Percentiles rank a stretch among this genome's conserved stretches.
These are phyloP conservation scores for Trachythela sp. DNA, from an alignment of 64 coral and sea anemone species.

Conservation along the genomic window DNA sequence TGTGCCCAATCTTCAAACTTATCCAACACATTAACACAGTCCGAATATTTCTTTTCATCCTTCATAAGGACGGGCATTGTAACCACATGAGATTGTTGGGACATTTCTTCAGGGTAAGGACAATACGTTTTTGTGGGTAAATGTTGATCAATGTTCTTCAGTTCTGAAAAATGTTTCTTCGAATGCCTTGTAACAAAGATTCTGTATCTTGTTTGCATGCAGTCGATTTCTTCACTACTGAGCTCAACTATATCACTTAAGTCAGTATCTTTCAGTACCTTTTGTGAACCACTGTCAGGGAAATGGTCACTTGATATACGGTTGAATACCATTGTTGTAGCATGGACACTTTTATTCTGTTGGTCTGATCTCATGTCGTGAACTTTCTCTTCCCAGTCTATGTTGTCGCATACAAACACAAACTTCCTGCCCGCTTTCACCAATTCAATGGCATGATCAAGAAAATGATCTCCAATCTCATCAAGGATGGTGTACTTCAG, in stretches of 20 bases:
- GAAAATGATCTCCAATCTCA: no score
- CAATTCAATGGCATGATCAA: no score
- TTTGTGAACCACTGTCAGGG: conserved; percentile 29
- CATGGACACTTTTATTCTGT: conserved; percentile 47
- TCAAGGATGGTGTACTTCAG: no score
- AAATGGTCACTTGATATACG: conserved; percentile 25
- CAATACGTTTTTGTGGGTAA: conserved; percentile 14
- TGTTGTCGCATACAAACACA: no score
- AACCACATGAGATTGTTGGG: conserved; percentile 14
- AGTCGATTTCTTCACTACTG: conserved; percentile 11
- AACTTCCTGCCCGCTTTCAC: no score
- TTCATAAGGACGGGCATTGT: conserved; percentile 42
- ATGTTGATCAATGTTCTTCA: background rate
- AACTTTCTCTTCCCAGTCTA: no score
- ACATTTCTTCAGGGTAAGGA: conserved; percentile 19
- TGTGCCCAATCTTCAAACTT: conserved; percentile 27
- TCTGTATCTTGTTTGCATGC: conserved; percentile 16
- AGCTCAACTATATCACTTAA: background rate
- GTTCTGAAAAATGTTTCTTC: background rate
- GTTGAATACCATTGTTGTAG: conserved; percentile 22
- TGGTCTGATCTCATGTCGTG: no score
- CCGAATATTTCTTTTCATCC: conserved; percentile 55
- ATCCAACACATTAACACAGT: conserved; percentile 47
- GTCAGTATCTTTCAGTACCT: background rate
- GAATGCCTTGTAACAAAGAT: conserved; percentile 18